A percentile compares a stretch with the other conserved stretches of the same genome.
phyloP scores from a whole-genome alignment of 92 coral and sea anemone genomes.

The Epizoanthus rinbou region DNA sequence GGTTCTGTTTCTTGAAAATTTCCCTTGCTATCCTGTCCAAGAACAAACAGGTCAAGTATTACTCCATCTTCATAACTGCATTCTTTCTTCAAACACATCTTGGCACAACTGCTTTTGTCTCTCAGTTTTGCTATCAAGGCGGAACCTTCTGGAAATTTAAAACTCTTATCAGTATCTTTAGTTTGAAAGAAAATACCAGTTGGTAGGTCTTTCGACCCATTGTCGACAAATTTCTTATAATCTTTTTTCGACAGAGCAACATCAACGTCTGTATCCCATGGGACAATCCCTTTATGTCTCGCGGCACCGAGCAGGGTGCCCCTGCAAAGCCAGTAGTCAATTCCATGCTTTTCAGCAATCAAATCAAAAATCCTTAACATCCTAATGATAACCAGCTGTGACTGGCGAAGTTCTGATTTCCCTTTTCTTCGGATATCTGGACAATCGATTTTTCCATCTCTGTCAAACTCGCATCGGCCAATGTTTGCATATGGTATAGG shows the following conservation, averaged over 20 bases:
- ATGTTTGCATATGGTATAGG: slow-evolving; percentile 30
- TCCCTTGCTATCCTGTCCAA: slow-evolving; percentile 10
- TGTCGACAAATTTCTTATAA: slow-evolving; percentile 60
- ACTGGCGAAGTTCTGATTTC: slow-evolving; percentile 46
- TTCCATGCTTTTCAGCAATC: slow-evolving; percentile 61
- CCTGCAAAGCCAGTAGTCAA: slow-evolving; percentile 63
- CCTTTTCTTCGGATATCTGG: slow-evolving; percentile 63
- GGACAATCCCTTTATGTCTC: slow-evolving; percentile 74
- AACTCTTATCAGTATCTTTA: slow-evolving; percentile 47
- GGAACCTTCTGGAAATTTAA: slow-evolving; percentile 37
- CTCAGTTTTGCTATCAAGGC: slow-evolving; percentile 67
- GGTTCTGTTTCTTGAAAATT: slow-evolving; percentile 34
- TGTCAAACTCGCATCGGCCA: slow-evolving; percentile 40
- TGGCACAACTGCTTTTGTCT: slow-evolving; percentile 73
- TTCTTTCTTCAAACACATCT: slow-evolving; percentile 47
- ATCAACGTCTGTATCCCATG: slow-evolving; percentile 81
- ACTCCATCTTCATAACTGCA: slow-evolving; percentile 80
- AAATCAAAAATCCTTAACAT: slow-evolving; percentile 65
- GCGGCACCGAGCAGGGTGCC: slow-evolving; percentile 83
- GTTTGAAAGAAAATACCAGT: slow-evolving; percentile 75
- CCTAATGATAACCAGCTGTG: slow-evolving; percentile 57
- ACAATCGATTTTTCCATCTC: slow-evolving; percentile 41
- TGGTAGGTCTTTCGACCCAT: slow-evolving; percentile 62
- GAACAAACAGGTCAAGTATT: slow-evolving; percentile 64
- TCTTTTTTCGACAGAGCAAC: slow-evolving; percentile 64